phyloP scores from a whole-genome alignment of 2,888 invertebrate genomes.

The Cerceris ruficornis region DNA sequence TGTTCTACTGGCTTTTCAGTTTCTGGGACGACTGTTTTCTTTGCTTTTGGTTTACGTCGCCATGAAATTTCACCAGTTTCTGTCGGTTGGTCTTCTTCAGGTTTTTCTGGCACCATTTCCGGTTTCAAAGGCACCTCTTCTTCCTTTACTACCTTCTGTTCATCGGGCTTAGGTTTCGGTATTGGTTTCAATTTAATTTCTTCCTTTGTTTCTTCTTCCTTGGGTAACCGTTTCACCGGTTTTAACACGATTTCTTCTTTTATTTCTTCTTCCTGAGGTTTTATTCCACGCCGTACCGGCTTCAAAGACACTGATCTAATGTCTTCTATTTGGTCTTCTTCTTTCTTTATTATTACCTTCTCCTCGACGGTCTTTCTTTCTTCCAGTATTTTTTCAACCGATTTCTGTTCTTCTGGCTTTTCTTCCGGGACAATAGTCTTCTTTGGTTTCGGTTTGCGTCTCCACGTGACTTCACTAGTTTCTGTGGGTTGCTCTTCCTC shows the following conservation, averaged over 20 bases:
- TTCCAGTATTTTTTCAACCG: constrained; percentile 41
- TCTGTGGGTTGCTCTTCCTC: constrained; percentile 64
- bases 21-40: constrained; percentile 69
- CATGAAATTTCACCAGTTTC: constrained; percentile 48
- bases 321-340: constrained; percentile 39
- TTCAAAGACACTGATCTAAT: constrained; percentile 42
- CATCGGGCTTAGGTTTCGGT: constrained; percentile 71
- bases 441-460: constrained; percentile 27
- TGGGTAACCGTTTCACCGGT: constrained; percentile 50
- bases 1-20: constrained; percentile 68
- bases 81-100: constrained; percentile 61
- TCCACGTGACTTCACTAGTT: constrained; percentile 35
- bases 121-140: constrained; percentile 2
- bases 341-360: constrained; percentile 35
- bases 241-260: constrained; percentile 72
- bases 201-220: constrained; percentile 39
- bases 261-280: constrained; percentile 42
- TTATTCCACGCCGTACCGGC: constrained; percentile 31
- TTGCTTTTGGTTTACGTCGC: constrained; percentile 25
- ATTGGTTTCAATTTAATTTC: constrained; percentile 62
- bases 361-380: constrained; percentile 62
- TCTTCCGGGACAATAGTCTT: constrained; percentile 73
- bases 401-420: constrained; percentile 11
- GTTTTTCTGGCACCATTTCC: constrained; percentile 58
- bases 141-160: constrained; percentile 48